These are phyloP conservation scores for Bradypodion ventrale DNA, from an alignment of 2,797 vertebrate genomes.

Conservation along the genomic window DNA sequence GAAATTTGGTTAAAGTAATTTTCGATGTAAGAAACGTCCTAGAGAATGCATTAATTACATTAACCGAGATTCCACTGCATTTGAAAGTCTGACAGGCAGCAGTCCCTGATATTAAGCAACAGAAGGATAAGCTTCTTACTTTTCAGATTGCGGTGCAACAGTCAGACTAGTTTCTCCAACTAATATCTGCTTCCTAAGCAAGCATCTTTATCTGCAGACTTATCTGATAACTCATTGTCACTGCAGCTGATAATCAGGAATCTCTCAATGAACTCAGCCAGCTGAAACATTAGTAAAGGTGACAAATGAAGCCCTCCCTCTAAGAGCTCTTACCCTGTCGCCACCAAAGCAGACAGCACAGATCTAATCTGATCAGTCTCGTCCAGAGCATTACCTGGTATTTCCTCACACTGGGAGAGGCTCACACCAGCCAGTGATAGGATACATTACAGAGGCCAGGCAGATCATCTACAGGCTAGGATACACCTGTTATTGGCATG, in stretches of 20 bases:
- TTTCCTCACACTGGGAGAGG: slow-evolving; percentile 26
- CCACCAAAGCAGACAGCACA: slow-evolving; percentile 5
- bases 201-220: not conserved
- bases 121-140: not conserved
- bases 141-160: not conserved
- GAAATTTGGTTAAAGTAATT: too few relatives aligned
- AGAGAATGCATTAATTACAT: too few relatives aligned
- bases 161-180: not conserved
- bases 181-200: not conserved
- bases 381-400: not conserved
- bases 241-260: not conserved
- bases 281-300: slow-evolving; percentile 1
- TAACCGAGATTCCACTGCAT: too few relatives aligned
- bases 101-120: not conserved
- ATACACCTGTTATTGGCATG: not conserved
- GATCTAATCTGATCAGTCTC: not conserved
- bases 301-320: not conserved
- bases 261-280: not conserved
- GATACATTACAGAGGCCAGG: not conserved
- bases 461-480: not conserved
- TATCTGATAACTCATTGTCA: not conserved
- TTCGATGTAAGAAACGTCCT: too few relatives aligned
- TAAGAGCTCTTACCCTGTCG: not conserved
- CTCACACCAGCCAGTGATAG: not conserved
- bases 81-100: not conserved